phyloP scores from a whole-genome alignment of 64 coral and sea anemone species.

The Stichodactyla helianthus region DNA sequence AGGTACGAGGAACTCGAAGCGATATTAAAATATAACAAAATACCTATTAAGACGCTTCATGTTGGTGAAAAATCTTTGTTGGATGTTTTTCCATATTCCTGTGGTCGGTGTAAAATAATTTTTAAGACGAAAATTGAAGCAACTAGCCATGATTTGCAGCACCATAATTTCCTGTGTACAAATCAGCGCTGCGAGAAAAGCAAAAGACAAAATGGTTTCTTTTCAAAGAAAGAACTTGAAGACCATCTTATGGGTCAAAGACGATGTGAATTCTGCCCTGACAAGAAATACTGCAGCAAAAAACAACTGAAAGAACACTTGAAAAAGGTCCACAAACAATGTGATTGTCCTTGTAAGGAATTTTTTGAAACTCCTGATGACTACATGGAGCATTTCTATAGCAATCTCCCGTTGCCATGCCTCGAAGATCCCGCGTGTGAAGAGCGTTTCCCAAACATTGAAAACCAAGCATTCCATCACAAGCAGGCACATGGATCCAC shows the following conservation, averaged over 20 bases:
- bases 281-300: conserved; percentile 51
- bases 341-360: conserved; percentile 66
- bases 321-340: conserved; percentile 59
- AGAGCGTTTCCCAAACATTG: conserved; percentile 79
- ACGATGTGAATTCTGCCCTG: conserved; percentile 71
- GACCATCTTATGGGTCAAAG: conserved; percentile 47
- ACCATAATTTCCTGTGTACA: conserved; percentile 74
- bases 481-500: conserved; percentile 61
- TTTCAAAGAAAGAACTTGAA: conserved; percentile 59
- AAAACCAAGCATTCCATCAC: conserved; percentile 53
- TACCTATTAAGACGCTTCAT: conserved; percentile 66
- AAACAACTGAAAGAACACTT: conserved; percentile 70
- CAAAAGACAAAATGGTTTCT: conserved; percentile 82
- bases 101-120: conserved; percentile 73
- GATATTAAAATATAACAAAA: conserved; percentile 87
- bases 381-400: conserved; percentile 80
- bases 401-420: conserved; percentile 72
- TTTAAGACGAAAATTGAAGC: conserved; percentile 70
- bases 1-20: conserved; percentile 77
- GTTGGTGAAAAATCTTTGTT: conserved; percentile 69
- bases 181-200: conserved; percentile 82
- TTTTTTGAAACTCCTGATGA: conserved; percentile 63
- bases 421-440: conserved; percentile 78
- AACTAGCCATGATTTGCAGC: conserved; percentile 50
- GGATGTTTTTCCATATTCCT: conserved; percentile 78